Evolutionary conservation across 2,113 vertebrate species (phyloP).

Genomic region (Cinclus mexicanus): DNA sequence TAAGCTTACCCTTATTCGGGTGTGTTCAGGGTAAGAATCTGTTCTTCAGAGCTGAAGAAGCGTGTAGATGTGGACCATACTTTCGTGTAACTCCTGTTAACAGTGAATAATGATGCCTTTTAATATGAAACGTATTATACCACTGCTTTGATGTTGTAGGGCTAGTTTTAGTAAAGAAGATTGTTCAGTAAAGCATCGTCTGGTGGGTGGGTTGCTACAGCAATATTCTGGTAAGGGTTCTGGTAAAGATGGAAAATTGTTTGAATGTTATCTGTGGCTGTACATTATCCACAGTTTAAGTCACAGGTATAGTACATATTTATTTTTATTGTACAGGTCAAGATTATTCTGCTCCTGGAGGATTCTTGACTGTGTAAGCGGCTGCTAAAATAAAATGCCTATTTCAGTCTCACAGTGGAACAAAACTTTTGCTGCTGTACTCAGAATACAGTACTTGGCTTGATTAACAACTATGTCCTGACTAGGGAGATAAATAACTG

Average conservation of each 20-base stretch:
- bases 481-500: conserved; percentile 47
- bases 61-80: neutral
- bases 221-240: neutral
- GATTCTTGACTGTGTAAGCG: neutral
- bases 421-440: conserved; percentile 7
- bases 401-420: neutral
- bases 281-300: neutral
- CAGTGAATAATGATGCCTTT: neutral
- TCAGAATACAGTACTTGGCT: conserved; percentile 25
- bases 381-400: neutral
- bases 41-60: neutral
- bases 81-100: neutral
- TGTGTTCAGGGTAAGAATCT: neutral
- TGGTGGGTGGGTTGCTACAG: neutral
- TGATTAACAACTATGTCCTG: conserved; percentile 40
- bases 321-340: neutral
- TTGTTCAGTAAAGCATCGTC: neutral
- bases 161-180: neutral
- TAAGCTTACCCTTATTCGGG: neutral
- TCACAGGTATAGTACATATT: neutral
- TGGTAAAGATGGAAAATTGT: neutral
- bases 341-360: neutral
- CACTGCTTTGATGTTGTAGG: neutral
- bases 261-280: neutral
- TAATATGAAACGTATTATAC: neutral